A percentile compares a stretch with the other conserved stretches of the same genome.
Conservation (phyloP, 2,797 vertebrate genomes). For the Anolis apletophallus region DNA sequence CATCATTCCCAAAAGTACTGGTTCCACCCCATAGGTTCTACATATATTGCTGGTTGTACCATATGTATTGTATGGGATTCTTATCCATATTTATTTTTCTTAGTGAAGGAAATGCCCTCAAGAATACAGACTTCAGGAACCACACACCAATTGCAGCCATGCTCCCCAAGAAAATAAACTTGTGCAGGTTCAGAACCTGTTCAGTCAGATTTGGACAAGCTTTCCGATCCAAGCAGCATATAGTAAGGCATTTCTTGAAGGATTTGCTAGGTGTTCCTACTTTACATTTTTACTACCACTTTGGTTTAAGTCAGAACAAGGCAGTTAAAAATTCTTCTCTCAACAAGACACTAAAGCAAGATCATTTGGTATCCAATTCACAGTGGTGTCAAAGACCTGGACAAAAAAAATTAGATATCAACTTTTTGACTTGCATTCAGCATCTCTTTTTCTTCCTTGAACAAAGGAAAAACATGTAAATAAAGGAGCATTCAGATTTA, state of each 20-base stretch:
- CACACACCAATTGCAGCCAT: not conserved
- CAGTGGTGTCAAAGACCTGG: not conserved
- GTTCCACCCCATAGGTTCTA: not conserved
- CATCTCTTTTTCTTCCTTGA: not conserved
- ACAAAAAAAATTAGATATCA: not conserved
- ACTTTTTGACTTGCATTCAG: not conserved
- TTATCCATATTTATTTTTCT: not conserved
- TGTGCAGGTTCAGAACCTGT: not conserved
- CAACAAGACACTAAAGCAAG: not conserved
- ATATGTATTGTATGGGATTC: not conserved
- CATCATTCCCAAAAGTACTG: not conserved
- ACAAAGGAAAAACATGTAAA: not conserved
- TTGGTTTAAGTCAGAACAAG: not conserved
- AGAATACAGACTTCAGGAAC: not conserved
- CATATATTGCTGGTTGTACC: not conserved
- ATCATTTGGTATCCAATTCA: not conserved
- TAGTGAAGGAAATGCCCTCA: not conserved
- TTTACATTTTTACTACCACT: not conserved
- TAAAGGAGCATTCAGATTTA: too few species aligned
- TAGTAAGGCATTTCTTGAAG: not conserved
- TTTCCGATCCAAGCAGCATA: not conserved
- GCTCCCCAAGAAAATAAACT: not conserved
- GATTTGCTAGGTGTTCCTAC: not conserved
- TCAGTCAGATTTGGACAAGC: not conserved
- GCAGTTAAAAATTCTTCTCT: not conserved